Evolutionary conservation across 2,113 vertebrate genomes (phyloP).

Genomic region (Sialia sialis): DNA sequence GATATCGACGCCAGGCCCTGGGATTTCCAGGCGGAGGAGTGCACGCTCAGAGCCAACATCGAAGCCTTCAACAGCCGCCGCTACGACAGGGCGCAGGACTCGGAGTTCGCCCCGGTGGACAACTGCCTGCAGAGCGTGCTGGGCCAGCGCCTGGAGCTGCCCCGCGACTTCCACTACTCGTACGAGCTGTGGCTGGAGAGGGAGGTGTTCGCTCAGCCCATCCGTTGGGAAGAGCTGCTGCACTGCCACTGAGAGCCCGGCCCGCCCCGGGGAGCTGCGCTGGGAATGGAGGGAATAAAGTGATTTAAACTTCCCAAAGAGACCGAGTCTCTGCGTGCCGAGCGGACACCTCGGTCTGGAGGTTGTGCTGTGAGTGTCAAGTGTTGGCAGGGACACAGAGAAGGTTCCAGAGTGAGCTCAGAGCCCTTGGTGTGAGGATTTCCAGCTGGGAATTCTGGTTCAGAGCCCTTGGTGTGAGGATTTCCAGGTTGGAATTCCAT

Average conservation of each 20-base stretch:
- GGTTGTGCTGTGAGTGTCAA: too few relatives aligned
- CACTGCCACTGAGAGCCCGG: slow-evolving; percentile 68
- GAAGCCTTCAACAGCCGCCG: slow-evolving; percentile 93
- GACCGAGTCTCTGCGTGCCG: too few relatives aligned
- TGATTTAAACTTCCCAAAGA: too few relatives aligned
- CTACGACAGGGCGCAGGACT: slow-evolving; percentile 81
- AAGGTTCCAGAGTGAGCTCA: too few relatives aligned
- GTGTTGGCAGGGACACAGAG: too few relatives aligned
- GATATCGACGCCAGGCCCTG: slow-evolving; percentile 95
- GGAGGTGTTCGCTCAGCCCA: slow-evolving; percentile 96
- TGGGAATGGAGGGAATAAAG: too few relatives aligned
- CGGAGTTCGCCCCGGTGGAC: slow-evolving; percentile 90
- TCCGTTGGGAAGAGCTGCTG: slow-evolving; percentile 95
- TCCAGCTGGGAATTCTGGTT: too few relatives aligned
- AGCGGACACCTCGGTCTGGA: too few relatives aligned
- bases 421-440: too few relatives aligned
- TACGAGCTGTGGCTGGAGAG: slow-evolving; percentile 97
- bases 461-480: too few relatives aligned
- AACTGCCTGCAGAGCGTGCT: slow-evolving; percentile 97
- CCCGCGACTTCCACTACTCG: slow-evolving; percentile 90
- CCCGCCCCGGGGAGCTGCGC: too few relatives aligned
- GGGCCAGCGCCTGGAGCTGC: slow-evolving; percentile 88
- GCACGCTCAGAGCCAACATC: slow-evolving; percentile 90
- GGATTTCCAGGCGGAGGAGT: slow-evolving; percentile 99
- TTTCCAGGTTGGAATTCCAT: too few relatives aligned